Base-by-base conservation (phyloP, 1,140 invertebrate species). In the Apis florea region DNA sequence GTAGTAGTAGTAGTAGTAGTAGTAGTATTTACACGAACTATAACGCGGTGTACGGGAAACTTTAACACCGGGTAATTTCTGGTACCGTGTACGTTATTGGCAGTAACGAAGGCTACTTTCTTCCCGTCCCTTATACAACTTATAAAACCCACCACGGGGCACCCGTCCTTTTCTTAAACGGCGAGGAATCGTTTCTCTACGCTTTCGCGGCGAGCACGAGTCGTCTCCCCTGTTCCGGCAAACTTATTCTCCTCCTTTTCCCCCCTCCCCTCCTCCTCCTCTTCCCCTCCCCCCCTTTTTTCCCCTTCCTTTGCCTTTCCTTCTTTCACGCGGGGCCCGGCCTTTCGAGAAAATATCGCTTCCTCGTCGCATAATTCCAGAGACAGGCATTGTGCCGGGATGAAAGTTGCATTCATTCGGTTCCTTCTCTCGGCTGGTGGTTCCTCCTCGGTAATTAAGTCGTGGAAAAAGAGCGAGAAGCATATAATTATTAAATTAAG, bases 401-500 rank as follows among this genome's bases (percentile, higher is more conserved):
- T 5, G 71, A 75, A 81, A 75, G 71, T 77, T 70, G 80, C 67
- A 77, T 77, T 76, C 79, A 77, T n/a, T n/a, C 24, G n/a, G 54
- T n/a, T 26, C 21, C 51, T 66, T n/a, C 78, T 51, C 31, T 40
- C 31, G 31, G 31, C 4, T 19, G 73, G 79, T 64, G 51, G 31
- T 82, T 63, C 73, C 73, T 68, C 73, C 66, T 54, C 66, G 54
- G 80, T 82, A 82, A 82, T 82, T 82, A 82, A 82, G 73, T 77
- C 73, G 80, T 82, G 77, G 77, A 76, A 82, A 70, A 82, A 76
- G 77, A 64, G 73, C 51, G 49, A 64, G 67, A n/a, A 76, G 73
- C 66, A 70, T 82, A 69, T 70, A 69, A 82, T 82, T 82, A 82
- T 82, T 82, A 82, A 82, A 82, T 82, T 82, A 82, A 82, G 80